Conservation (phyloP, 2,797 vertebrate species). For the Champsocephalus esox region DNA sequence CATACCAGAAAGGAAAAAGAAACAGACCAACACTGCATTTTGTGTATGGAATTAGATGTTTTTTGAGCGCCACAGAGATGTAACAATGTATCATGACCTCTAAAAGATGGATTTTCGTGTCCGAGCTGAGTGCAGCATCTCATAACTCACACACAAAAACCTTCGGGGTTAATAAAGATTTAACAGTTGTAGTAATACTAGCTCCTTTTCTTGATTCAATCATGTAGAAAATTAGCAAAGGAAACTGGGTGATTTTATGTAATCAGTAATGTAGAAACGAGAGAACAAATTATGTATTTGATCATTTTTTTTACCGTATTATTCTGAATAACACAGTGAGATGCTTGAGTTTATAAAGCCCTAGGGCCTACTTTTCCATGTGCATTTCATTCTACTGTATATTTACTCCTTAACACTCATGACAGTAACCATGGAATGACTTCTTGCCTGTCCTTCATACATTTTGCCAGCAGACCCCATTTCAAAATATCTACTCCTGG, state of each 20-base stretch:
- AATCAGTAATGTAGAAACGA: not conserved
- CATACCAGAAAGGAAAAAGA: constrained; percentile 23
- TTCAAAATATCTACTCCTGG: not conserved
- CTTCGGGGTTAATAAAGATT: constrained; percentile 18
- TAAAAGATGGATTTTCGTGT: constrained; percentile 28
- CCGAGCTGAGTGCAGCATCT: constrained; percentile 39
- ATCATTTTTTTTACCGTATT: constrained; percentile 48
- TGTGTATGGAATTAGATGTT: constrained; percentile 17
- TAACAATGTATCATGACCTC: constrained; percentile 66
- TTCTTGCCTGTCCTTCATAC: constrained; percentile 53
- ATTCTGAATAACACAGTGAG: constrained; percentile 40
- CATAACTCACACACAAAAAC: constrained; percentile 28
- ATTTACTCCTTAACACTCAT: constrained; percentile 2
- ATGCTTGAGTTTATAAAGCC: constrained; percentile 43
- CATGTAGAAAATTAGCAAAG: constrained; percentile 5
- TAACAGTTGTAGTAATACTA: constrained; percentile 15
- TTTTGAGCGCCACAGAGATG: constrained; percentile 47
- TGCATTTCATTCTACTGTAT: constrained; percentile 20
- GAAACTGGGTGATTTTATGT: not conserved
- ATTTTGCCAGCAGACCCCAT: not conserved
- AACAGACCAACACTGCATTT: constrained; percentile 22
- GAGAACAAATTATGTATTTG: constrained; percentile 63
- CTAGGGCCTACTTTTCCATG: constrained; percentile 13
- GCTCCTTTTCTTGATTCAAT: constrained; percentile 11
- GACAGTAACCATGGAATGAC: constrained; percentile 25